Evolutionary conservation across 2,888 invertebrate species (phyloP).

Genomic region (Fragum fragum): DNA sequence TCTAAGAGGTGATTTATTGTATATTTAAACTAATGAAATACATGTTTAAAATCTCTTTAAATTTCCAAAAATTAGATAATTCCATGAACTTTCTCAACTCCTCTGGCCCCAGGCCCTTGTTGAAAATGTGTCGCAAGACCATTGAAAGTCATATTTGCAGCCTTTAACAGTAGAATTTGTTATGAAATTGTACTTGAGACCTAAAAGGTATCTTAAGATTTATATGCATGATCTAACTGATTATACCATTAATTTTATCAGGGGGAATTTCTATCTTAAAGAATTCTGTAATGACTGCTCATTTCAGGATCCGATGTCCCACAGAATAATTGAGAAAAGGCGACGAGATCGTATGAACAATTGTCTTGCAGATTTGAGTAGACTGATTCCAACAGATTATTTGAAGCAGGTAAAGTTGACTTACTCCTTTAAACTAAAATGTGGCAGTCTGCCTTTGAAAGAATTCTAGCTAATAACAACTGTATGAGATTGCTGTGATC

Average conservation of each 20-base stretch:
- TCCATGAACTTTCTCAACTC: no score
- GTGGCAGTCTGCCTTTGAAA: not conserved
- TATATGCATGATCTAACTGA: no score
- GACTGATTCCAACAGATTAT: slow-evolving; percentile 97
- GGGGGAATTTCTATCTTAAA: not conserved
- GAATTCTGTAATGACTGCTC: not conserved
- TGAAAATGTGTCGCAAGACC: no score
- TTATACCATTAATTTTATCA: not conserved
- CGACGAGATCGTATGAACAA: slow-evolving; percentile 99
- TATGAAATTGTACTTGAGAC: no score
- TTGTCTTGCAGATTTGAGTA: slow-evolving; percentile 96
- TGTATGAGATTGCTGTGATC: not conserved
- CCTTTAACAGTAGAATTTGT: no score
- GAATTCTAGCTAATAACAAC: not conserved
- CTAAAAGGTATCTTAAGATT: no score
- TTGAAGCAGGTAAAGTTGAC: slow-evolving; percentile 91
- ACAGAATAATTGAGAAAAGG: slow-evolving; percentile 98
- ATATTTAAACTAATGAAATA: no score
- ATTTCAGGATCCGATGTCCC: slow-evolving; percentile 97
- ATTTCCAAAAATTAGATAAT: no score
- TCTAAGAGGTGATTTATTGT: no score
- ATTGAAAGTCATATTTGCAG: no score
- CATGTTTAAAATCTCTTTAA: no score
- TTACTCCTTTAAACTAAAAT: not conserved
- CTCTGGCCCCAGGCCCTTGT: no score